Evolutionary conservation across 1,140 invertebrate genomes (phyloP), one percentile per base, ranked within the genome.

Genomic region (Bactericera cockerelli): DNA sequence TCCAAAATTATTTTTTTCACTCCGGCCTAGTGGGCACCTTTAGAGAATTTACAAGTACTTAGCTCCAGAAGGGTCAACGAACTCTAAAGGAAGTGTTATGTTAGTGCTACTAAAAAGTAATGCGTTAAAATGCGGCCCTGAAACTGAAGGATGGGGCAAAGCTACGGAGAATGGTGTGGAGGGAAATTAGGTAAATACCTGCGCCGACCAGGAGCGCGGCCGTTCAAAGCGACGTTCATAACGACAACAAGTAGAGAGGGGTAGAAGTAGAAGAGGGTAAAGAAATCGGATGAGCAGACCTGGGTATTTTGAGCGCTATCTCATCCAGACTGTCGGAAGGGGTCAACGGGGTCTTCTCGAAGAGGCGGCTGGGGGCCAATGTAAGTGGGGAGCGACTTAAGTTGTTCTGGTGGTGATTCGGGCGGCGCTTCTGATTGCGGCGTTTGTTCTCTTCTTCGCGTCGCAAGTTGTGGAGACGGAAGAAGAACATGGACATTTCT

Each of bases 401-500:
- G 64, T 71, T 76, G 61, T 75, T 76, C 70, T 74, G 75, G 66
- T 69, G 75, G 71, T 77, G 78, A 49, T 63, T 64, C 72, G 65
- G 77, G 66, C 69, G 75, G 71, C 77, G 78, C 53, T 63, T 64
- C 72, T 66, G 77, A 6, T 31, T 4, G 73, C 66, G 74, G 67
- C 75, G 77, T 61, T 76, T 76, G 59, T 76, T 83, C 67, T 86
- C 86, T 73, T 87, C 83, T 68, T 83, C 83, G 38, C 87, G 81
- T 69, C 83, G 86, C 67, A 91, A 78, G 73, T 90, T 89, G 79
- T 89, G 88, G 70, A 90, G 80, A 59, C 89, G 87, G 75, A 92
- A 92, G 82, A 93, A 92, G 79, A 91, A 93, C 78, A 92, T 81
- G 78, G 89, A 92, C 89, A 93, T 68, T 60, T 59, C 60, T 38